Evolutionary conservation across 2,888 invertebrate genomes (phyloP).

Genomic region (Melanargia galathea): DNA sequence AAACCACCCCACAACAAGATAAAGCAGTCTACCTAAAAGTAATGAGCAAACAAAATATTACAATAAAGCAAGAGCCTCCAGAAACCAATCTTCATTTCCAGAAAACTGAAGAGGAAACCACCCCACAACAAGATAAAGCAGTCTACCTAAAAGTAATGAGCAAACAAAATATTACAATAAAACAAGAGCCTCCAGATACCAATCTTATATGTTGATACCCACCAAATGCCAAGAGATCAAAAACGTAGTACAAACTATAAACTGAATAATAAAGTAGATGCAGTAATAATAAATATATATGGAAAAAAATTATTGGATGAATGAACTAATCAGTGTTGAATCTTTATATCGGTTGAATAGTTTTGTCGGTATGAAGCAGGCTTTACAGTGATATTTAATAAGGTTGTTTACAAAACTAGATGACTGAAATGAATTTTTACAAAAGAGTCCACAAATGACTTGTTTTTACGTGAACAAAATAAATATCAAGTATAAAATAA

Average conservation of each 20-base stretch:
- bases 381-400: slow-evolving; percentile 23
- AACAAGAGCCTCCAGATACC: neutral
- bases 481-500: too few relatives aligned
- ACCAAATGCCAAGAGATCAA: slow-evolving; percentile 2
- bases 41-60: neutral
- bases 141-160: neutral
- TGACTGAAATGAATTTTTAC: too few relatives aligned
- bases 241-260: neutral
- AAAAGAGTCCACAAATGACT: too few relatives aligned
- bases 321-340: neutral
- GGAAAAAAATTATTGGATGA: slow-evolving; percentile 16
- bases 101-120: too few relatives aligned
- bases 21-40: neutral
- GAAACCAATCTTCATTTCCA: too few relatives aligned
- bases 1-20: neutral
- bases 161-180: neutral
- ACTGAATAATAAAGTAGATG: slow-evolving; percentile 1
- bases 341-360: too few relatives aligned
- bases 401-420: too few relatives aligned
- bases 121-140: neutral
- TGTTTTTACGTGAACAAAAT: too few relatives aligned
- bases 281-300: slow-evolving; percentile 19
- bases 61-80: neutral
- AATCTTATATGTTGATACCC: neutral
- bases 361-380: slow-evolving; percentile 21